Conservation (phyloP, 2,888 invertebrate species). For the Pimpla rufipes region DNA sequence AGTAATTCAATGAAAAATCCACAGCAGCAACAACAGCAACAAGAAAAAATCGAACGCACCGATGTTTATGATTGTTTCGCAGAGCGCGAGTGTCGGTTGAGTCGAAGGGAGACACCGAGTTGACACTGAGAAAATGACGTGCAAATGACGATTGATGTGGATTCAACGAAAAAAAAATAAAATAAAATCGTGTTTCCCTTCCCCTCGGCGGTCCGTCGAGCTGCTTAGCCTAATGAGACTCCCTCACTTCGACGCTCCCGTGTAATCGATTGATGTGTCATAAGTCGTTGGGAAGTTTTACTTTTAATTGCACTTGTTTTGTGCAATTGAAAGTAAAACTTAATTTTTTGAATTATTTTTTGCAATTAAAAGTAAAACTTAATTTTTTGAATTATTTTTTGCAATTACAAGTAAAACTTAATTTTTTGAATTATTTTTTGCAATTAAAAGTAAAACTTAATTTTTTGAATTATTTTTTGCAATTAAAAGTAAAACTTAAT, state of each 20-base stretch:
- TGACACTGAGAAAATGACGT: conserved; percentile 45
- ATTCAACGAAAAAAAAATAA: not conserved
- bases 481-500: not conserved
- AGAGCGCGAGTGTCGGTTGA: conserved; percentile 26
- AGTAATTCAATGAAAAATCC: conserved; percentile 61
- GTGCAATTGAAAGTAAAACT: not conserved
- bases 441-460: too few species aligned
- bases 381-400: not conserved
- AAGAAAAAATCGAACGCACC: conserved; percentile 51
- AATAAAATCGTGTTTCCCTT: conserved; percentile 20
- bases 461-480: not conserved
- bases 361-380: not conserved
- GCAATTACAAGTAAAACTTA: too few species aligned
- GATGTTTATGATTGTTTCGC: conserved; percentile 44
- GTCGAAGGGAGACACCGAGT: conserved; percentile 16
- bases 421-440: not conserved
- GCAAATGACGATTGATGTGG: conserved; percentile 40
- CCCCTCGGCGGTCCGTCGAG: conserved; percentile 12
- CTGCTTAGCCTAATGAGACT: conserved; percentile 47
- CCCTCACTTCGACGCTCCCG: conserved; percentile 28
- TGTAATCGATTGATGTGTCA: not conserved
- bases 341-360: not conserved
- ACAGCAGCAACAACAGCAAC: conserved; percentile 35
- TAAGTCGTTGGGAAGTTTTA: not conserved
- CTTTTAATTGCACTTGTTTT: too few species aligned